These are phyloP conservation scores for Synodontis membranacea DNA, from an alignment of 2,113 vertebrate genomes.

Conservation along the genomic window DNA sequence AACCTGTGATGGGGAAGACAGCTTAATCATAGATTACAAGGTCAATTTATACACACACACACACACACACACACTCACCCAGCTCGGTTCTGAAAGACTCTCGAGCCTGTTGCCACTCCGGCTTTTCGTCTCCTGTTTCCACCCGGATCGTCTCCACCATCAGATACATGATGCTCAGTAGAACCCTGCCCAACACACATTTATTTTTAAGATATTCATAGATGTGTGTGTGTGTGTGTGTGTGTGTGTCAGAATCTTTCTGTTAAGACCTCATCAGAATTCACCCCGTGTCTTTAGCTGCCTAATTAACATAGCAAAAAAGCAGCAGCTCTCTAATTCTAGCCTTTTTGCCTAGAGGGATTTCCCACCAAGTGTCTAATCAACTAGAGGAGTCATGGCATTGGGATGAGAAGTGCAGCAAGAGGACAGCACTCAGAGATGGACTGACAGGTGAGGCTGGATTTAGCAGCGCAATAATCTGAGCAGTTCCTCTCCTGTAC, in stretches of 20 bases:
- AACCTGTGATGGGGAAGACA: conserved; percentile 71
- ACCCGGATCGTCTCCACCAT: conserved; percentile 90
- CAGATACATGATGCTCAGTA: conserved; percentile 95
- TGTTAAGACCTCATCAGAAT: conserved; percentile 35
- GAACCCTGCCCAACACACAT: conserved; percentile 74
- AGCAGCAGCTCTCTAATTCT: conserved; percentile 28
- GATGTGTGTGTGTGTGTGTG: conserved; percentile 18
- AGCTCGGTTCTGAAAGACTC: conserved; percentile 88
- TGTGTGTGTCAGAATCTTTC: not conserved
- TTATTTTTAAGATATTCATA: not conserved
- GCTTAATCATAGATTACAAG: conserved; percentile 32
- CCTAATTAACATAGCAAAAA: conserved; percentile 50
- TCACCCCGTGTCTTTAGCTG: conserved; percentile 34
- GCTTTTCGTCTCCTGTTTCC: conserved; percentile 77
- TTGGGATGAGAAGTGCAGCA: not conserved
- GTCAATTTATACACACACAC: conserved; percentile 13
- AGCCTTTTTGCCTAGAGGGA: not conserved
- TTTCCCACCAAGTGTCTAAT: not conserved
- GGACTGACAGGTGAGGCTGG: conserved; percentile 13
- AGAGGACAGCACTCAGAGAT: conserved; percentile 5
- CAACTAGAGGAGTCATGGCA: not conserved
- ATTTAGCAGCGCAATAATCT: conserved; percentile 26
- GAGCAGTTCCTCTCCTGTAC: not conserved
- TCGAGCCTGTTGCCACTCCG: conserved; percentile 79
- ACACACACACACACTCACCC: conserved; percentile 72